These are phyloP conservation scores for Nasonia oneida DNA, from an alignment of 2,888 invertebrate species.

Conservation along the genomic window DNA sequence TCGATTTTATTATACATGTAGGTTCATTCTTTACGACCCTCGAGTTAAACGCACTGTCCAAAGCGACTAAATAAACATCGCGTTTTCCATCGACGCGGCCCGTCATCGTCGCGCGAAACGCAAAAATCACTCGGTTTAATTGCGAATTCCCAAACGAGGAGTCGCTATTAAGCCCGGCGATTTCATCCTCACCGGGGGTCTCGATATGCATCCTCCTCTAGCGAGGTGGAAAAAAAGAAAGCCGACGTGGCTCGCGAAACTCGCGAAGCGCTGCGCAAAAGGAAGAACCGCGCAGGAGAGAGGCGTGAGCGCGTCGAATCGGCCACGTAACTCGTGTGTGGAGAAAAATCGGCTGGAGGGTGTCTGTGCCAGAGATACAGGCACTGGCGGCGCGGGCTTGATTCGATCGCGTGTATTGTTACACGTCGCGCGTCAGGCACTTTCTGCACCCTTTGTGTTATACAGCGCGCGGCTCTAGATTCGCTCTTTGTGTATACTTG, in stretches of 20 bases:
- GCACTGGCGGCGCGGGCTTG: slow-evolving; percentile 32
- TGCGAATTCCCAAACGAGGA: slow-evolving; percentile 49
- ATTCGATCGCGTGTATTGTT: slow-evolving; percentile 51
- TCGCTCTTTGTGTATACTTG: background rate
- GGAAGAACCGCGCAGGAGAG: background rate
- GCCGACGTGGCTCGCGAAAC: no score
- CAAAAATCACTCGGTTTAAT: slow-evolving; percentile 29
- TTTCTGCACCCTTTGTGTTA: slow-evolving; percentile 59
- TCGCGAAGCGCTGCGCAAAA: background rate
- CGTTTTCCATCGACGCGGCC: background rate
- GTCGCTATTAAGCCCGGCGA: slow-evolving; percentile 40
- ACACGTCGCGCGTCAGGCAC: slow-evolving; percentile 6
- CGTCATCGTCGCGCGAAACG: background rate
- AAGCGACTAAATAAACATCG: background rate
- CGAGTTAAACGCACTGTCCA: no score
- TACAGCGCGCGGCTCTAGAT: background rate
- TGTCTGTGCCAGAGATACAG: slow-evolving; percentile 23
- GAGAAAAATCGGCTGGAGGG: slow-evolving; percentile 24
- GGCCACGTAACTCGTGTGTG: slow-evolving; percentile 25
- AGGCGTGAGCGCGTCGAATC: slow-evolving; percentile 43
- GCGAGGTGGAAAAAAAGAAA: background rate
- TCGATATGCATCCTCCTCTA: slow-evolving; percentile 21
- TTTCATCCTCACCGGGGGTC: slow-evolving; percentile 52
- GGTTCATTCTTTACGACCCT: no score
- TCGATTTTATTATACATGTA: background rate